Base-by-base conservation (phyloP, 2,113 vertebrate species). In the Chaetodon auriga region DNA sequence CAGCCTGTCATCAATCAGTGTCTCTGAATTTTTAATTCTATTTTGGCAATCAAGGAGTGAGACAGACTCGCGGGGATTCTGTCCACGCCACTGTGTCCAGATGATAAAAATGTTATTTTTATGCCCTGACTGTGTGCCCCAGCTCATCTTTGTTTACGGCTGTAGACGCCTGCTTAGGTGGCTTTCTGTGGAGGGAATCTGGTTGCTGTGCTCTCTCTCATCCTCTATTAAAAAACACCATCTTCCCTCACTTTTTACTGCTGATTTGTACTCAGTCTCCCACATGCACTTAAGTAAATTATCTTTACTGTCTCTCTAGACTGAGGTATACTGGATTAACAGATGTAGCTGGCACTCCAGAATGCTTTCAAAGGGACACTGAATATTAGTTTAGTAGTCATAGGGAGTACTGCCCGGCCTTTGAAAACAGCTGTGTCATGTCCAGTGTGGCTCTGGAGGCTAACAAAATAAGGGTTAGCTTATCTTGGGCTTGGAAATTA, bases 191-290 rank as follows among this genome's bases (percentile, higher is more conserved):
- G 5, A 16, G 23, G 6, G 75, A 38, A 78, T 84, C 83, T 79
- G 87, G 61, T 10, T 53, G 7, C 36, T 51, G 46, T 18, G 23
- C 38, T 73, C 71, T 68, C 16, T 66, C 35, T 68, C 64, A 75
- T 78, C 21, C 38, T 80, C 10, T 77, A 15, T 69, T n/a, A 38
- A 19, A 21, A 82, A 41, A 60, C 54, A 82, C 53, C 77, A 80
- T 83, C 65, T 46, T 76, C 61, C 64, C 63, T 88, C 62, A 83
- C 66, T 83, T 68, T 63, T 68, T 36, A 55, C 60, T 63, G 19
- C 25, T 13, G n/a, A 78, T 57, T 54, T 82, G 51, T 60, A 57
- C 30, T 14, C 70, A 62, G 70, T 72, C 71, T 81, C 83, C 78
- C 79, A 78, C 63, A 82, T 55, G 80, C 57, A 64, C 78, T 75